Conservation (phyloP, 2,113 vertebrate species). For the Phodopus roborovskii region DNA sequence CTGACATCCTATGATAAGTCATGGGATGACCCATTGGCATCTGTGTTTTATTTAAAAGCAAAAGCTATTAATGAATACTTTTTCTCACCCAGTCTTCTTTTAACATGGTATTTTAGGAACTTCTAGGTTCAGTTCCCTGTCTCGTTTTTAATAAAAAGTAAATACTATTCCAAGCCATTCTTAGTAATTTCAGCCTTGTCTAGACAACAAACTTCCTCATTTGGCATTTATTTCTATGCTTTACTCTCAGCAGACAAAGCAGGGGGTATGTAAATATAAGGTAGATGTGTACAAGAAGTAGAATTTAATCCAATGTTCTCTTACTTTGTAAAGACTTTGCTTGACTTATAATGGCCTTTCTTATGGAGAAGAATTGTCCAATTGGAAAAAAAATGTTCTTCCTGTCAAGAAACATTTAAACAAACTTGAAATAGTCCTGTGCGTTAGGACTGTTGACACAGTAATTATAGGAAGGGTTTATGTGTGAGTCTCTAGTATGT, state of each 20-base stretch:
- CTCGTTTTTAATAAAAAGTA: not conserved
- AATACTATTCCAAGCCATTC: not conserved
- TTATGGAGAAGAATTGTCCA: not conserved
- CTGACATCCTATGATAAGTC: not conserved
- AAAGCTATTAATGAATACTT: not conserved
- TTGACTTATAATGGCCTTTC: conserved; percentile 33
- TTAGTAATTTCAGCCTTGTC: not conserved
- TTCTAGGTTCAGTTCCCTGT: not conserved
- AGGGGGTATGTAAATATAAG: not conserved
- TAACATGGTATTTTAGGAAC: not conserved
- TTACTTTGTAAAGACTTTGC: not conserved
- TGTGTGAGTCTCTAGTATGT: not conserved
- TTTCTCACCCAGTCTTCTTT: not conserved
- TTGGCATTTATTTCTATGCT: not conserved
- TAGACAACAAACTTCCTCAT: not conserved
- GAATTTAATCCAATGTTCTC: not conserved
- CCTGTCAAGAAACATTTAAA: not conserved
- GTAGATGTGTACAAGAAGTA: not conserved
- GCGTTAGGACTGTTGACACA: not conserved
- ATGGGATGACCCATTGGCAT: not conserved
- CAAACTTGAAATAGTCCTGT: not conserved
- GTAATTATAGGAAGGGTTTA: not conserved
- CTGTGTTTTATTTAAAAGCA: not conserved
- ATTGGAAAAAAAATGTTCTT: not conserved
- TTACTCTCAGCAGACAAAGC: not conserved